Evolutionary conservation across 2,797 vertebrate genomes (phyloP).

Genomic region (Halcyon chelicuti): DNA sequence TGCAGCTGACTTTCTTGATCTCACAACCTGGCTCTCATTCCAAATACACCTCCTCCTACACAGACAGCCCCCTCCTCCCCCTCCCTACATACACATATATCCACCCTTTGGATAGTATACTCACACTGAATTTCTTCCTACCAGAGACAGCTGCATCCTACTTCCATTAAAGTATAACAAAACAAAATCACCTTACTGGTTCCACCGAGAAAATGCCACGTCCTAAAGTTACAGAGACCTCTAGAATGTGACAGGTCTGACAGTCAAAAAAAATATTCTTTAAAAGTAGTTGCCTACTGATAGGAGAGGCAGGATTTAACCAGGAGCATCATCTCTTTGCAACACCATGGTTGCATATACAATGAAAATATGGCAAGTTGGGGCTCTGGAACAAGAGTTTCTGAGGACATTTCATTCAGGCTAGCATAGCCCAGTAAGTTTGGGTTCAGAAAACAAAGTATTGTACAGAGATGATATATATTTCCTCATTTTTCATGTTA

Average conservation of each 20-base stretch:
- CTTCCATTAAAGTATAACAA: background rate
- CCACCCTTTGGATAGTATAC: background rate
- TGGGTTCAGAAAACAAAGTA: background rate
- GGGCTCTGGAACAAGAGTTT: background rate
- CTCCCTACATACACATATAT: background rate
- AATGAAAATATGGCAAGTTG: background rate
- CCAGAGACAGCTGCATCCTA: background rate
- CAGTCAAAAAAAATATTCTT: background rate
- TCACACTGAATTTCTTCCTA: background rate
- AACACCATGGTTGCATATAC: background rate
- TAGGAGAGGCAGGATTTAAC: background rate
- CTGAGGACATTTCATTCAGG: background rate
- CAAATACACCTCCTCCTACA: background rate
- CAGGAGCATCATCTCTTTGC: background rate
- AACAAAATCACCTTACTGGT: background rate
- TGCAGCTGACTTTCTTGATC: background rate
- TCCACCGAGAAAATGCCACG: background rate
- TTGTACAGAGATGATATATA: background rate
- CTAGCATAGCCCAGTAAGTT: background rate
- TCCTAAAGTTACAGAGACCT: conserved; percentile 18
- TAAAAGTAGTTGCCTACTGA: background rate
- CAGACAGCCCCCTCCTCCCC: too few relatives aligned
- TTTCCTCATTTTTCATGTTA: background rate
- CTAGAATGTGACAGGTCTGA: background rate
- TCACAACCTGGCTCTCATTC: background rate